These are phyloP conservation scores for Scalopus aquaticus DNA, from an alignment of 2,113 vertebrate genomes.

Conservation along the genomic window DNA sequence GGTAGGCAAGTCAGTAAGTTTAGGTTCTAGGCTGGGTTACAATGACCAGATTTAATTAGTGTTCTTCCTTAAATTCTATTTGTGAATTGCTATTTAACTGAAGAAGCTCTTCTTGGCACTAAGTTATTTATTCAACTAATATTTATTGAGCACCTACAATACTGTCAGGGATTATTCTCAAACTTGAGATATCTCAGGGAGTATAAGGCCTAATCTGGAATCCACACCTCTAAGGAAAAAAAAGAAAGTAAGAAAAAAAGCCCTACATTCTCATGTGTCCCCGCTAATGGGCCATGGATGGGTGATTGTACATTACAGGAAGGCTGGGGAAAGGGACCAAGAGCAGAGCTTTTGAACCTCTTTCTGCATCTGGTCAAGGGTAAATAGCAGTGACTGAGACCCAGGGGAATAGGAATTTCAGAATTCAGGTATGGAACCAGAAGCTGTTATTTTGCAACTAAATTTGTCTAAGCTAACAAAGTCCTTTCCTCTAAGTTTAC, in stretches of 20 bases:
- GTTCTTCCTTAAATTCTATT: constrained; percentile 32
- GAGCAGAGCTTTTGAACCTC: neutral
- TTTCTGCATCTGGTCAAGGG: neutral
- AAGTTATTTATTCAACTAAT: constrained; percentile 39
- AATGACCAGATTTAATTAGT: constrained; percentile 6
- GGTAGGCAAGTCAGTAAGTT: constrained; percentile 7
- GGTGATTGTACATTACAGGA: neutral
- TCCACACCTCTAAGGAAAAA: neutral
- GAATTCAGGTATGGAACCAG: neutral
- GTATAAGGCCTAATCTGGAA: constrained; percentile 51
- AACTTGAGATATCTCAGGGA: constrained; percentile 14
- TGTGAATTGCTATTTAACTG: neutral
- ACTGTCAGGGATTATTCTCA: constrained; percentile 49
- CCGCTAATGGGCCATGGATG: neutral
- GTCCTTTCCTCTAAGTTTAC: neutral
- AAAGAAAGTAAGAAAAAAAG: neutral
- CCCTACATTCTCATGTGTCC: neutral
- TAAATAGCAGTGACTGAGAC: neutral
- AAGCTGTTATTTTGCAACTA: neutral
- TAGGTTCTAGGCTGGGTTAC: constrained; percentile 12
- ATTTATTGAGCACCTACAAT: constrained; percentile 51
- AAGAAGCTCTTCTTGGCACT: constrained; percentile 25
- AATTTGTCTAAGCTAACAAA: constrained; percentile 21
- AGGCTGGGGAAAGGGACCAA: neutral
- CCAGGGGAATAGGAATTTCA: neutral